Conservation (phyloP, 2,888 invertebrate species). For the Perdita meconis region DNA sequence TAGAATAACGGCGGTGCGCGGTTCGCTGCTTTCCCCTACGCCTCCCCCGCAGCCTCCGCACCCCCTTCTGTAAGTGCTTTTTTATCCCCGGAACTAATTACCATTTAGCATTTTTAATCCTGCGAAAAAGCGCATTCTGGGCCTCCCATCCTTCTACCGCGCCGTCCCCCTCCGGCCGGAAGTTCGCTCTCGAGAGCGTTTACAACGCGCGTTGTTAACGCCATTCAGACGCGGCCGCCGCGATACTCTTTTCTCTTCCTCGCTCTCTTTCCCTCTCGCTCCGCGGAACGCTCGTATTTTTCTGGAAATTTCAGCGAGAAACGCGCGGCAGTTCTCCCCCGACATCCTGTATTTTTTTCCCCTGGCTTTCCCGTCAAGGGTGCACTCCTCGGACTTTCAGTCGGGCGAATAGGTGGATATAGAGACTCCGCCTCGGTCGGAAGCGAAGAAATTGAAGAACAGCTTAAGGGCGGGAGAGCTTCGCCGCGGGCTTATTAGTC, state of each 20-base stretch:
- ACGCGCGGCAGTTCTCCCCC: constrained; percentile 58
- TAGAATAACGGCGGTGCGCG: constrained; percentile 77
- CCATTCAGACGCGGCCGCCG: constrained; percentile 63
- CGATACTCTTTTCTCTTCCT: constrained; percentile 64
- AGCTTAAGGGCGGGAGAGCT: constrained; percentile 73
- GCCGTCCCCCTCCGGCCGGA: constrained; percentile 59
- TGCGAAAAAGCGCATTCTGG: constrained; percentile 73
- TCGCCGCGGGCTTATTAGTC: constrained; percentile 71
- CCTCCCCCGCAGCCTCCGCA: constrained; percentile 64
- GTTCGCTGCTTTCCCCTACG: constrained; percentile 68
- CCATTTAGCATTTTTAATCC: constrained; percentile 83
- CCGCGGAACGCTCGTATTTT: constrained; percentile 74
- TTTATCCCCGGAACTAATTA: constrained; percentile 81
- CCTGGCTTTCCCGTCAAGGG: constrained; percentile 26
- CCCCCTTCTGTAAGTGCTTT: constrained; percentile 77
- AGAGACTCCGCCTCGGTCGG: constrained; percentile 59
- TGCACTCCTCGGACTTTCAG: constrained; percentile 34
- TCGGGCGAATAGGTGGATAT: constrained; percentile 56
- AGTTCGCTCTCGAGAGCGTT: constrained; percentile 65
- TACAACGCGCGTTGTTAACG: constrained; percentile 72
- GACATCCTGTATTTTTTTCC: constrained; percentile 58
- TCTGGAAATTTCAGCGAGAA: constrained; percentile 69
- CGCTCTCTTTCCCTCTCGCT: no score
- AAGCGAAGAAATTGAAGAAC: constrained; percentile 76
- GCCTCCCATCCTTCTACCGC: constrained; percentile 40